A percentile compares a stretch with the other conserved stretches of the same genome.
These are phyloP conservation scores for Euura lappo DNA, from an alignment of 1,140 invertebrate species.

Conservation along the genomic window DNA sequence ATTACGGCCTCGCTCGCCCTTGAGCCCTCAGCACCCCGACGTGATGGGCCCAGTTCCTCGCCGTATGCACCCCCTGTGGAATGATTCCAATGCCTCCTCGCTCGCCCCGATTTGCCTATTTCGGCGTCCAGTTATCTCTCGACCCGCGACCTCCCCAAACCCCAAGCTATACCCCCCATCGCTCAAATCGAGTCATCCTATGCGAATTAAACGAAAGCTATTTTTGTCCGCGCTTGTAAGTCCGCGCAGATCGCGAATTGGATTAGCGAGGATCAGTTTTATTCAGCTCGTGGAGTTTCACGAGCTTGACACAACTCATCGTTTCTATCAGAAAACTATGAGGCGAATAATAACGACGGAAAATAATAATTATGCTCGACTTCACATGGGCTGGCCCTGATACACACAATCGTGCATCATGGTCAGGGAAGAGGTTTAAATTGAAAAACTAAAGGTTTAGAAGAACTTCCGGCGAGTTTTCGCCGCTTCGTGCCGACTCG, in stretches of 20 bases:
- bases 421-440: too few relatives aligned
- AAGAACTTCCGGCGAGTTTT: too few relatives aligned
- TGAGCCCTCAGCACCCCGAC: not conserved
- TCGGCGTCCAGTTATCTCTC: not conserved
- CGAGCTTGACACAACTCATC: not conserved
- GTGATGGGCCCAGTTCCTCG: not conserved
- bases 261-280: not conserved
- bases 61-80: not conserved
- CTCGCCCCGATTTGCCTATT: not conserved
- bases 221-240: not conserved
- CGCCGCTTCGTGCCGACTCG: too few relatives aligned
- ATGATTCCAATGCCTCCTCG: not conserved
- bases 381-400: too few relatives aligned
- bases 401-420: too few relatives aligned
- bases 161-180: not conserved
- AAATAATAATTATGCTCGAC: too few relatives aligned
- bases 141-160: not conserved
- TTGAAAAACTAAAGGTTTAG: too few relatives aligned
- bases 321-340: too few relatives aligned
- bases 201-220: slow-evolving; percentile 10
- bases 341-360: too few relatives aligned
- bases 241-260: not conserved
- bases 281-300: not conserved
- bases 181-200: slow-evolving; percentile 12
- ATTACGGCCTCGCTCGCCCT: slow-evolving; percentile 8